phyloP scores from a whole-genome alignment of 2,797 vertebrate species.

The Aplochiton taeniatus region DNA sequence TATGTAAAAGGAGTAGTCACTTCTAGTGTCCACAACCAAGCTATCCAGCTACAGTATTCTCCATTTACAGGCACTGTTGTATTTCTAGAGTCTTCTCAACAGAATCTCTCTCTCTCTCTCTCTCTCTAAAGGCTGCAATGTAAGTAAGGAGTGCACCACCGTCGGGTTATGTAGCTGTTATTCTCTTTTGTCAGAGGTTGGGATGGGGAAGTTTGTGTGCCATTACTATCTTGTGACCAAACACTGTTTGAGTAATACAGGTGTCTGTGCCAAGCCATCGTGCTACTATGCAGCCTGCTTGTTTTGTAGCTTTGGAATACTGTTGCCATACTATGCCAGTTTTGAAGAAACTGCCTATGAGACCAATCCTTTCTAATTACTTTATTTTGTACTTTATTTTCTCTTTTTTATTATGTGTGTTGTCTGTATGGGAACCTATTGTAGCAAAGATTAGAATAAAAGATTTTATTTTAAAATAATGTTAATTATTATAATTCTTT shows the following conservation, averaged over 20 bases:
- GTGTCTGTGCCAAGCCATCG: constrained; percentile 70
- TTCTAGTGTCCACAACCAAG: constrained; percentile 1
- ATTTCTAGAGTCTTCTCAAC: constrained; percentile 50
- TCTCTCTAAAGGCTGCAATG: constrained; percentile 40
- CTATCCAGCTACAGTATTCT: background rate
- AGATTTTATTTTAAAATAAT: constrained; percentile 37
- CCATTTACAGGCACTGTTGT: background rate
- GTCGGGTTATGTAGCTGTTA: background rate
- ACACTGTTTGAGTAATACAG: constrained; percentile 73
- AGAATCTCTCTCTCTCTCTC: constrained; percentile 25
- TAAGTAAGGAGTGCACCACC: constrained; percentile 13
- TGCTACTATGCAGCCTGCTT: constrained; percentile 57
- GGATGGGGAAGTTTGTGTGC: constrained; percentile 58
- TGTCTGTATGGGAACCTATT: constrained; percentile 52
- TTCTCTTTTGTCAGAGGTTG: constrained; percentile 25
- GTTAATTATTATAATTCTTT: constrained; percentile 44
- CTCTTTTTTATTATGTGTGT: constrained; percentile 49
- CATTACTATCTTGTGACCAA: constrained; percentile 71
- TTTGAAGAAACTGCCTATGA: constrained; percentile 50
- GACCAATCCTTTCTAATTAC: constrained; percentile 54
- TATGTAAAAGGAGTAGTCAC: background rate
- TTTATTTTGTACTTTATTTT: constrained; percentile 54
- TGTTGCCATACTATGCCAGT: constrained; percentile 66
- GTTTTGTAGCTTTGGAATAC: constrained; percentile 71
- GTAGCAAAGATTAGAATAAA: constrained; percentile 38